Conservation (phyloP, 1,140 invertebrate species). For the Drosophila gunungcola region DNA sequence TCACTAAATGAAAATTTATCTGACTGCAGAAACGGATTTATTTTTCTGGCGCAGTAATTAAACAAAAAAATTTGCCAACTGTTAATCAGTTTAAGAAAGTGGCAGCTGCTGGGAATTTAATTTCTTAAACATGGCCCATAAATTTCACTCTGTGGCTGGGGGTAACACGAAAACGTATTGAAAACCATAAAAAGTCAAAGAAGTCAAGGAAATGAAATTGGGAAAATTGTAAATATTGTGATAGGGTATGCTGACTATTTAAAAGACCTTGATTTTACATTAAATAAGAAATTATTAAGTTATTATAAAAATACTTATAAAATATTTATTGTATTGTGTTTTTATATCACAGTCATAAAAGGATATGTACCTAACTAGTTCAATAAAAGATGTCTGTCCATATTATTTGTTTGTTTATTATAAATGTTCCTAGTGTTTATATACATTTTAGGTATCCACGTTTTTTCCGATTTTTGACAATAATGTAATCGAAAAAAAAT, state of each 20-base stretch:
- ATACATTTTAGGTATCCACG: no score
- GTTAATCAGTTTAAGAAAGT: slow-evolving; percentile 61
- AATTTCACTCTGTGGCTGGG: slow-evolving; percentile 39
- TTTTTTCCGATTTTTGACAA: no score
- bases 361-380: no score
- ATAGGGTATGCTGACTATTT: background rate
- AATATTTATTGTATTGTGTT: no score
- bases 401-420: no score
- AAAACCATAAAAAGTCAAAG: slow-evolving; percentile 56
- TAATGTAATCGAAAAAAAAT: no score
- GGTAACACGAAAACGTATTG: slow-evolving; percentile 40
- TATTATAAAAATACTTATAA: no score
- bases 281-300: no score
- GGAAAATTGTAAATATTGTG: background rate
- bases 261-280: no score
- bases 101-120: slow-evolving; percentile 46
- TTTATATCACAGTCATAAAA: no score
- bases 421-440: no score
- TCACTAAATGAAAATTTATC: slow-evolving; percentile 37
- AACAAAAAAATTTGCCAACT: slow-evolving; percentile 54
- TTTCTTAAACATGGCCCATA: slow-evolving; percentile 70
- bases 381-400: no score
- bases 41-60: slow-evolving; percentile 76
- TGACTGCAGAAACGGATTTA: slow-evolving; percentile 24
- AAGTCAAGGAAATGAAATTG: slow-evolving; percentile 33